phyloP scores from a whole-genome alignment of 2,113 vertebrate species.

The Dryoscopus gambensis region DNA sequence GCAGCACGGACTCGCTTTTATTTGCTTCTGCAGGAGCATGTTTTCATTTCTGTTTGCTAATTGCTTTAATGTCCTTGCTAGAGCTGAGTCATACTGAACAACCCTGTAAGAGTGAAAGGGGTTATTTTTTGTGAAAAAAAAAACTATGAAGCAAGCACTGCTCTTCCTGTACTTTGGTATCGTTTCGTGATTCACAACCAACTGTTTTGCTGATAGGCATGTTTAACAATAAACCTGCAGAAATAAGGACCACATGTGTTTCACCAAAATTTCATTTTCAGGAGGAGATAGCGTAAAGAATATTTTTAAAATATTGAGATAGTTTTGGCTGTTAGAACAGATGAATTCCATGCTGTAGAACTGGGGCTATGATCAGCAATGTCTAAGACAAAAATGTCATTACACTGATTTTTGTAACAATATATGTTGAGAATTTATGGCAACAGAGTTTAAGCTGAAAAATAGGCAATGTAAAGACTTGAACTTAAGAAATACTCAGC shows the following conservation, averaged over 20 bases:
- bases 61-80: not conserved
- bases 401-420: not conserved
- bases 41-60: not conserved
- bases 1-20: not conserved
- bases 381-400: not conserved
- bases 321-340: not conserved
- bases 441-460: not conserved
- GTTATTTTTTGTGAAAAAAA: not conserved
- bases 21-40: not conserved
- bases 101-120: not conserved
- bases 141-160: not conserved
- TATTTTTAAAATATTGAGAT: not conserved
- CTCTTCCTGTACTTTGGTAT: not conserved
- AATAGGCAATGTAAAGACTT: not conserved
- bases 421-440: not conserved
- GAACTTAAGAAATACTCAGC: not conserved
- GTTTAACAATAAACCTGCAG: not conserved
- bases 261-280: not conserved
- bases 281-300: not conserved
- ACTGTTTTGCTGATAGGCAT: not conserved
- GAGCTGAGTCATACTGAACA: constrained; percentile 10
- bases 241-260: not conserved
- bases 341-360: not conserved
- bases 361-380: not conserved
- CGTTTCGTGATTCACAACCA: not conserved